phyloP scores from a whole-genome alignment of 2,113 vertebrate genomes.

The Galemys pyrenaicus region DNA sequence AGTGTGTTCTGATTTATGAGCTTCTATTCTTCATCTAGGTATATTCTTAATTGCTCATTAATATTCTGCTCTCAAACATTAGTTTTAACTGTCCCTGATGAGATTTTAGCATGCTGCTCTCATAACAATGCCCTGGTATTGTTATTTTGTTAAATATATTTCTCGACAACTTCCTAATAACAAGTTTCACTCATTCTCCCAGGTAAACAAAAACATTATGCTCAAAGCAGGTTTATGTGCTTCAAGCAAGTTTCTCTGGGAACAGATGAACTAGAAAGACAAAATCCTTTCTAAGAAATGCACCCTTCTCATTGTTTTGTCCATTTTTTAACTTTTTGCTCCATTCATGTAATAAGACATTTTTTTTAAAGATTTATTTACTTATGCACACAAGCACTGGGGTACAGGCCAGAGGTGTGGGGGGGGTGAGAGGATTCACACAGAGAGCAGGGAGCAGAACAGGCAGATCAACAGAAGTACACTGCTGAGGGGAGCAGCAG shows the following conservation, averaged over 20 bases:
- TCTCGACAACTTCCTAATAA: neutral
- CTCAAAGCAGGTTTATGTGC: neutral
- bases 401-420: too few species aligned
- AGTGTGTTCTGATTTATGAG: conserved; percentile 45
- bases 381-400: too few species aligned
- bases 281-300: neutral
- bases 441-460: too few species aligned
- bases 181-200: neutral
- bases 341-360: neutral
- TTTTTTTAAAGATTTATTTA: too few species aligned
- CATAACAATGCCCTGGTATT: neutral
- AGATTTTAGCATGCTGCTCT: neutral
- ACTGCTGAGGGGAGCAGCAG: too few species aligned
- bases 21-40: neutral
- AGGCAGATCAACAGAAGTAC: too few species aligned
- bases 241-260: neutral
- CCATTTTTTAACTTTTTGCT: neutral
- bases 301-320: neutral
- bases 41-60: conserved; percentile 43
- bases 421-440: too few species aligned
- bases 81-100: neutral
- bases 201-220: neutral
- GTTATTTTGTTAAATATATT: conserved; percentile 1
- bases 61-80: conserved; percentile 36
- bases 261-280: neutral